phyloP scores from a whole-genome alignment of 2,888 invertebrate genomes.

The Globia sparganii region DNA sequence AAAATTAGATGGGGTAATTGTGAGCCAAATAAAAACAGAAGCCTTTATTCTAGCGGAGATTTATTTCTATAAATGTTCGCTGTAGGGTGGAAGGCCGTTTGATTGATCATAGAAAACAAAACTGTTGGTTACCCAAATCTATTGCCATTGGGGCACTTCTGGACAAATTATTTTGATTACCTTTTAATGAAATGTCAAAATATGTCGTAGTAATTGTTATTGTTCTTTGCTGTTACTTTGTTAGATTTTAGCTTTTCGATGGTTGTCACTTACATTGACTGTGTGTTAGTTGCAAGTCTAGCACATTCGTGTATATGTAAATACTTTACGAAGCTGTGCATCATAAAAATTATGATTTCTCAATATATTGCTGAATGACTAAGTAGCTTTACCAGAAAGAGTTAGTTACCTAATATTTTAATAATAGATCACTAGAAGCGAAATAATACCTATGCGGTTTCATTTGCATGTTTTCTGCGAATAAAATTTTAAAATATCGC shows the following conservation, averaged over 20 bases:
- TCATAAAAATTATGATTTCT: neutral
- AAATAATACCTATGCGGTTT: neutral
- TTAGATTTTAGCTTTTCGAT: neutral
- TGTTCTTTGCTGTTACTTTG: neutral
- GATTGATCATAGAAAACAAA: neutral
- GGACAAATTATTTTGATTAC: neutral
- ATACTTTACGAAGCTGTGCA: neutral
- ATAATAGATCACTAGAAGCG: neutral
- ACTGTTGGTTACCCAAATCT: neutral
- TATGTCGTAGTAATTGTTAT: neutral
- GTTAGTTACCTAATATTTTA: neutral
- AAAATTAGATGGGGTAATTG: conserved; percentile 64
- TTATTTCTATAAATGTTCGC: conserved; percentile 28
- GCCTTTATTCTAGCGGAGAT: conserved; percentile 19
- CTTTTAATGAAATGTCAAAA: neutral
- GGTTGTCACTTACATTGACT: neutral
- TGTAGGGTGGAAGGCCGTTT: neutral
- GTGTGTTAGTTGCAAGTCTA: neutral
- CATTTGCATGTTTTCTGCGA: conserved; percentile 2
- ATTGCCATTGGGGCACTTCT: neutral
- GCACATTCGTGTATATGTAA: neutral
- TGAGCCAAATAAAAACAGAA: conserved; percentile 48
- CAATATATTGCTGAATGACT: neutral
- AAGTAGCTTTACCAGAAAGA: neutral
- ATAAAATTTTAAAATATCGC: neutral